These are phyloP conservation scores for Drosophila pruinosa DNA, from an alignment of 1,140 invertebrate genomes.

Conservation along the genomic window DNA sequence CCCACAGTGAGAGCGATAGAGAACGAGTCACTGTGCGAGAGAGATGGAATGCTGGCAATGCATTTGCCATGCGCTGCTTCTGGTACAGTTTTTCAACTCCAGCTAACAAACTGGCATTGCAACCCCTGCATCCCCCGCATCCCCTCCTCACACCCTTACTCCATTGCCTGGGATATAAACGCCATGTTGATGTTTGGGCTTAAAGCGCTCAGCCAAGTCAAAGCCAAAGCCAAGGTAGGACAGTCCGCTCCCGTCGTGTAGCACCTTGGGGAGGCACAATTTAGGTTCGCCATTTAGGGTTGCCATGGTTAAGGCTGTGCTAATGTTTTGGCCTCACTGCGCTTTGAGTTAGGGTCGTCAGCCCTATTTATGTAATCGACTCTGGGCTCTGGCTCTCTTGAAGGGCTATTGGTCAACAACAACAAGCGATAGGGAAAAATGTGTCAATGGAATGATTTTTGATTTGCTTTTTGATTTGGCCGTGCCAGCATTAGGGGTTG, in stretches of 20 bases:
- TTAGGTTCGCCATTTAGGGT: constrained; percentile 21
- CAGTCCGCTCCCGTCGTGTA: background rate
- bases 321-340: constrained; percentile 53
- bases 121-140: background rate
- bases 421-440: constrained; percentile 37
- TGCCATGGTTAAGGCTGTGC: constrained; percentile 44
- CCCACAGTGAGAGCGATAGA: constrained; percentile 22
- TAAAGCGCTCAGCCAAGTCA: constrained; percentile 53
- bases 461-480: constrained; percentile 22
- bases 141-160: background rate
- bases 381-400: background rate
- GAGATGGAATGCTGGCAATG: constrained; percentile 28
- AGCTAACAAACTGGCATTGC: constrained; percentile 33
- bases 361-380: constrained; percentile 68
- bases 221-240: constrained; percentile 64
- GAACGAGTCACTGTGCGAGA: background rate
- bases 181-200: constrained; percentile 61
- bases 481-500: background rate
- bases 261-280: background rate
- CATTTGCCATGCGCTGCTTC: constrained; percentile 70
- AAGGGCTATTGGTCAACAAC: constrained; percentile 54
- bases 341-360: constrained; percentile 72
- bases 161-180: background rate
- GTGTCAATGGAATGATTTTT: constrained; percentile 63
- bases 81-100: constrained; percentile 77